A percentile compares a stretch with the other conserved stretches of the same genome.
These are phyloP conservation scores for Mallotus villosus DNA, from an alignment of 2,797 vertebrate genomes.

Conservation along the genomic window DNA sequence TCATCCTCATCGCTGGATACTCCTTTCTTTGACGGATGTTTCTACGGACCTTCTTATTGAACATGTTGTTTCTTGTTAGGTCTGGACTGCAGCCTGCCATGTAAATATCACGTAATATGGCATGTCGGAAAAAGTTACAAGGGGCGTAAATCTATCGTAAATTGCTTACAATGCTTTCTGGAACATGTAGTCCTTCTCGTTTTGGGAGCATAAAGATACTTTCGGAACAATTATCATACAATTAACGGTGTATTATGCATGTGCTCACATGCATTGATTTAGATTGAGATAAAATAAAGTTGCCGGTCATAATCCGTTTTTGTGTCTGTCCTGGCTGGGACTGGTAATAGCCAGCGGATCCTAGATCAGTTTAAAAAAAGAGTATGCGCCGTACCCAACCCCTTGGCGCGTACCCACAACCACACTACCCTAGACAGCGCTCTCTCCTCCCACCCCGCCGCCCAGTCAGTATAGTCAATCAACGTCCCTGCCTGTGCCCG, in stretches of 20 bases:
- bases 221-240: neutral
- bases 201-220: neutral
- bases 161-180: constrained; percentile 33
- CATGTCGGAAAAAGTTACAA: neutral
- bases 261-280: neutral
- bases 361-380: neutral
- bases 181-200: constrained; percentile 33
- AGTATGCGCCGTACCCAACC: too few species aligned
- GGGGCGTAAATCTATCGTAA: constrained; percentile 44
- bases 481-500: constrained; percentile 40
- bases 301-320: neutral
- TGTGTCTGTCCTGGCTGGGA: neutral
- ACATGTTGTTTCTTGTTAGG: constrained; percentile 62
- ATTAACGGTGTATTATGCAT: neutral
- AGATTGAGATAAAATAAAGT: neutral
- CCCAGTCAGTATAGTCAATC: constrained; percentile 26
- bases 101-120: constrained; percentile 20
- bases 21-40: constrained; percentile 74
- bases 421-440: neutral
- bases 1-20: constrained; percentile 76
- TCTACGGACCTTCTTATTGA: constrained; percentile 73
- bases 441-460: constrained; percentile 39
- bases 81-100: neutral
- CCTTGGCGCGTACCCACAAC: neutral
- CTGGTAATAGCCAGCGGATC: neutral